Conservation (phyloP, 2,113 vertebrate species). For the Herpailurus yagouaroundi region DNA sequence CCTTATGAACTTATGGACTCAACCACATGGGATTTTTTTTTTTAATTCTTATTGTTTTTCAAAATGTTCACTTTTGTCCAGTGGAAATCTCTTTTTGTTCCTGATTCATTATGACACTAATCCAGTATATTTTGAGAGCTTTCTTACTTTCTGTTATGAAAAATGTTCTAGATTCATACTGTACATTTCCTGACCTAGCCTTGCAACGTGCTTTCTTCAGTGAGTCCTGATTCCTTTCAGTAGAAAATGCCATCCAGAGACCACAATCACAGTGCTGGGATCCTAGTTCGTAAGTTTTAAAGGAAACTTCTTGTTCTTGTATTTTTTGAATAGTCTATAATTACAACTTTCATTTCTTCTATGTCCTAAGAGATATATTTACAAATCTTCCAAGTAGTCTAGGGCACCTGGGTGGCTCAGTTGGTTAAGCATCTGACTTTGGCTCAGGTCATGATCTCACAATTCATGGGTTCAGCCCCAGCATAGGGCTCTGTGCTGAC, state of each 20-base stretch:
- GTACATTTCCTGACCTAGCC: not conserved
- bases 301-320: not conserved
- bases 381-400: not conserved
- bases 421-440: too few species aligned
- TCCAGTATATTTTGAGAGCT: not conserved
- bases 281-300: not conserved
- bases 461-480: too few species aligned
- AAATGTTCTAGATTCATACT: not conserved
- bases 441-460: too few species aligned
- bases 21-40: not conserved
- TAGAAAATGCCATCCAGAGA: not conserved
- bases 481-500: too few species aligned
- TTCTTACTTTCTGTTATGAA: not conserved
- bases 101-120: not conserved
- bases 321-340: slow-evolving; percentile 1
- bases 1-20: not conserved
- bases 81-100: not conserved
- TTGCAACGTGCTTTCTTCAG: not conserved
- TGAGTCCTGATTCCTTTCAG: not conserved
- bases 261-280: not conserved
- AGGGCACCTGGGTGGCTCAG: too few species aligned
- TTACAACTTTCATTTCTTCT: slow-evolving; percentile 35
- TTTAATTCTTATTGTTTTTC: not conserved
- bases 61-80: not conserved
- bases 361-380: not conserved